Evolutionary conservation across 2,113 vertebrate genomes (phyloP).

Genomic region (Siniperca knerii): DNA sequence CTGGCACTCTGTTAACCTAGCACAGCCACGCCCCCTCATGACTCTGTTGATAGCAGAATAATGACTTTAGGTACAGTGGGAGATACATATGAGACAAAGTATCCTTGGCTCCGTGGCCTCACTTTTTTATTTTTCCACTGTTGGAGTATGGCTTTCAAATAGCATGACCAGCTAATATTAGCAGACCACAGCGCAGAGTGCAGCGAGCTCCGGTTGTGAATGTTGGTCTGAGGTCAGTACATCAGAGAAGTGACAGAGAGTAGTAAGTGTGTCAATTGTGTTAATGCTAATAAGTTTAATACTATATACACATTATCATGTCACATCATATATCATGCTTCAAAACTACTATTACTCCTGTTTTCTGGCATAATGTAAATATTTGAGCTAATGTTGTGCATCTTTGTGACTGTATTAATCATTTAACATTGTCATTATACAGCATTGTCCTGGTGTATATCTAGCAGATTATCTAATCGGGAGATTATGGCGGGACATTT

Average conservation of each 20-base stretch:
- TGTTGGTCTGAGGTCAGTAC: background rate
- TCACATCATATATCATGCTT: background rate
- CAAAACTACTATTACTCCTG: background rate
- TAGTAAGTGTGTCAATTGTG: background rate
- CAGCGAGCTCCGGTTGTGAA: background rate
- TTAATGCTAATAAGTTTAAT: conserved; percentile 3
- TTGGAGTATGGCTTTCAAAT: background rate
- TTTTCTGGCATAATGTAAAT: background rate
- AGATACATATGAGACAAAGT: background rate
- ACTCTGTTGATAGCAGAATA: background rate
- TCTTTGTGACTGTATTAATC: too few species aligned
- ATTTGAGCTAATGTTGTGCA: background rate
- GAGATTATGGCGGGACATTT: background rate
- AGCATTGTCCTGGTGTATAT: background rate
- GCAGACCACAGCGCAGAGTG: background rate
- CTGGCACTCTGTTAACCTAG: background rate
- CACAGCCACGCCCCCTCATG: too few species aligned
- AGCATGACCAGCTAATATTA: background rate
- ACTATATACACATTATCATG: background rate
- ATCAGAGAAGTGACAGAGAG: background rate
- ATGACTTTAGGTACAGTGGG: background rate
- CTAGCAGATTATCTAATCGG: background rate
- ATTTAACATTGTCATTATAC: too few species aligned
- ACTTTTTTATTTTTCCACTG: background rate
- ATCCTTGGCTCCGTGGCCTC: background rate